Evolutionary conservation across 2,797 vertebrate genomes (phyloP).

Genomic region (Eospalax fontanierii): DNA sequence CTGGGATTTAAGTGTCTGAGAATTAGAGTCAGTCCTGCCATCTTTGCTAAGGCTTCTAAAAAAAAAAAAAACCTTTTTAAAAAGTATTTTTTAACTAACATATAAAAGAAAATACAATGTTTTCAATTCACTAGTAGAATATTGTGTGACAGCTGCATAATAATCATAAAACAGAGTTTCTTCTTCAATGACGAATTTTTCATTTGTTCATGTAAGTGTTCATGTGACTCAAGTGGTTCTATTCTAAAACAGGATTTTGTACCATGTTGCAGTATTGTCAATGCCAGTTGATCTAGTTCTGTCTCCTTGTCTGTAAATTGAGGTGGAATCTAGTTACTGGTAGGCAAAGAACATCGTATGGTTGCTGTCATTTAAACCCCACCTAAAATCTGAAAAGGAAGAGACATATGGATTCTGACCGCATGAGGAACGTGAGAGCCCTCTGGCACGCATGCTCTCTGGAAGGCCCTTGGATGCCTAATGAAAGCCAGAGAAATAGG

Average conservation of each 20-base stretch:
- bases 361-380: slow-evolving; percentile 34
- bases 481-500: slow-evolving; percentile 15
- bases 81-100: background rate
- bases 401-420: slow-evolving; percentile 65
- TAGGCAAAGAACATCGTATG: slow-evolving; percentile 61
- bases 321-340: slow-evolving; percentile 84
- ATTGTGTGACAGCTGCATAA: slow-evolving; percentile 49
- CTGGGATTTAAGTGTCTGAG: background rate
- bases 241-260: slow-evolving; percentile 84
- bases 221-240: slow-evolving; percentile 73
- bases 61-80: background rate
- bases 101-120: slow-evolving; percentile 75
- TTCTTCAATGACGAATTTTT: slow-evolving; percentile 37
- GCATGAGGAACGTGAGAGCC: background rate
- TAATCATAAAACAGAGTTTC: slow-evolving; percentile 74
- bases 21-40: slow-evolving; percentile 30
- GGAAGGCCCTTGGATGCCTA: background rate
- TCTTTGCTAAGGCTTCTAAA: slow-evolving; percentile 33
- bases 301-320: slow-evolving; percentile 81
- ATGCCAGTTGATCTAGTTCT: slow-evolving; percentile 82
- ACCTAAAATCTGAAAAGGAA: slow-evolving; percentile 80
- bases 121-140: slow-evolving; percentile 63
- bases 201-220: slow-evolving; percentile 75
- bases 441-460: background rate
- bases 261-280: slow-evolving; percentile 80